Base-by-base conservation (phyloP, 2,888 invertebrate genomes). In the Carpatolechia fugitivella region DNA sequence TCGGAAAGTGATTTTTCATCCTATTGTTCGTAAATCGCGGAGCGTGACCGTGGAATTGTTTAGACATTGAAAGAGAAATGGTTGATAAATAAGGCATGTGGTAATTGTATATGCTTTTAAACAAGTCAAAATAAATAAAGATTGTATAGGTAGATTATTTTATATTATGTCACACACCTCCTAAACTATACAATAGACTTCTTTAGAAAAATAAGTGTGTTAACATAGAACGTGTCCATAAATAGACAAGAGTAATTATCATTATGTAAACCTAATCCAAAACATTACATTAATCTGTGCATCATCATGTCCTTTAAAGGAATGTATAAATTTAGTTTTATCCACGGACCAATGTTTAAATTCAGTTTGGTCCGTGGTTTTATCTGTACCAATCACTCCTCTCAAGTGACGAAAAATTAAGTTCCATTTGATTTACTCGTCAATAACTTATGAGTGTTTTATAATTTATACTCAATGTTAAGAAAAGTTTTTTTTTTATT, bases 1-100 rank as follows among this genome's bases (percentile, higher is more conserved):
- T 44, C 44, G 44, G 13, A 44, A 44, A 44, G 44, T 29, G 44
- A 44, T 29, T 29, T 18, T 13, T n/a, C n/a, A n/a, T n/a, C n/a
- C 41, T 24, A 57, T 57, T 57, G 57, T 57, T 54, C 35, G 20
- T n/a, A 24, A 31, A 56, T 54, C 18, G 20, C 52, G 16, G 29
- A 51, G 16, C 56, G 30, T 57, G 54, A 48, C 51, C 18, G 44
- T 14, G 20, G n/a, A 50, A 50, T 36, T 46, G 44, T 35, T 35
- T 46, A 35, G 44, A 46, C 33, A 53, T 31, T 54, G 54, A 48
- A n/a, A 40, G 47, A 48, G 30, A 38, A 18, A 31, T 11, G 10
- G 44, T 33, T 29, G 14, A 35, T 13, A 31, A 30, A 47, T 47
- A 50, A 24, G 36, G 10, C 3, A 6, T 24, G 24, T 24, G 24